Percentiles rank a stretch among this genome's conserved stretches.
These are phyloP conservation scores for Gopherus flavomarginatus DNA, from an alignment of 2,113 vertebrate genomes.

Conservation along the genomic window DNA sequence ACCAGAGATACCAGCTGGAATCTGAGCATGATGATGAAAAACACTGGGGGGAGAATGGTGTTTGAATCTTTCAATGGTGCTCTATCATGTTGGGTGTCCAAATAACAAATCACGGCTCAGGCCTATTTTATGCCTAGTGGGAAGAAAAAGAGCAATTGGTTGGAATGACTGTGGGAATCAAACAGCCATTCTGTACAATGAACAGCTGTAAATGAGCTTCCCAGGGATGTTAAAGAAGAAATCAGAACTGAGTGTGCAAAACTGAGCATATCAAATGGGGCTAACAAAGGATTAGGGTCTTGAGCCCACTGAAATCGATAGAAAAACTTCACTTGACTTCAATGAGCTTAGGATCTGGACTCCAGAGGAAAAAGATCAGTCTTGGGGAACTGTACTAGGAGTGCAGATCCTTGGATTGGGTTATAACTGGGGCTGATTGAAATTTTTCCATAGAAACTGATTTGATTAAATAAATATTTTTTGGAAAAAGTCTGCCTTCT, in stretches of 20 bases:
- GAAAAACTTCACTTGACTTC: background rate
- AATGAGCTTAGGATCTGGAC: background rate
- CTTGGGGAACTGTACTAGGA: background rate
- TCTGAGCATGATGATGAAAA: background rate
- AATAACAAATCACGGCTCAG: background rate
- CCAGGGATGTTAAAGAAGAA: background rate
- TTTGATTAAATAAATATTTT: too few species aligned
- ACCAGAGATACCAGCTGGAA: background rate
- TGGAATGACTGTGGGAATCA: background rate
- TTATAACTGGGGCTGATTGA: background rate
- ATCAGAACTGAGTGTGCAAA: background rate
- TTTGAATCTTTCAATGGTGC: background rate
- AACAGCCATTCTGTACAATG: background rate
- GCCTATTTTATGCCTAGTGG: background rate
- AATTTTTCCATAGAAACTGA: too few species aligned
- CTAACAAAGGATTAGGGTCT: background rate
- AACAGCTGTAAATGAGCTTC: background rate
- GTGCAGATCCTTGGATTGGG: background rate
- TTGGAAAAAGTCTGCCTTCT: too few species aligned
- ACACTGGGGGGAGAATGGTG: background rate
- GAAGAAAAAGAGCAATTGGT: background rate
- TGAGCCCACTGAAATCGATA: rapidly evolving
- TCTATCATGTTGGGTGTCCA: background rate
- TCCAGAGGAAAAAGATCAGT: background rate
- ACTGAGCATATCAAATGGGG: background rate